Evolutionary conservation across 1,140 invertebrate genomes (phyloP), one percentile per base, ranked within the genome.

Genomic region (Drosophila orena): DNA sequence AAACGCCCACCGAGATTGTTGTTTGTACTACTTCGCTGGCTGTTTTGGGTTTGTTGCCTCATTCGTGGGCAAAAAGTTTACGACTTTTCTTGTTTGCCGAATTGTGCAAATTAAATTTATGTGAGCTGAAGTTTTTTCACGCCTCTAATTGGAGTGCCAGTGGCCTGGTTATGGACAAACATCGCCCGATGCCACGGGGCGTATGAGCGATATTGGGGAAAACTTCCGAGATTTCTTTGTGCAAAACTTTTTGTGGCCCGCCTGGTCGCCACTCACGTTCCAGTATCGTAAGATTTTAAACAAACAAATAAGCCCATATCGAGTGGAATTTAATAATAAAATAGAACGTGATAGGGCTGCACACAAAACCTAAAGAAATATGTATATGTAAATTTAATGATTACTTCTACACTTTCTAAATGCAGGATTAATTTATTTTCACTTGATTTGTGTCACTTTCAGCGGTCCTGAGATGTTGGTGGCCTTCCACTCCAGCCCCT

Each of bases 401-500:
- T 30, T 30, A 8, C 8, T 30, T 3, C 8, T 0, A 30, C 7
- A 30, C 30, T 10, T 38, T 4, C 37, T 0, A 38, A 38, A 38
- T 14, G 10, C 4, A 38, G 0, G 14, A 14, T 14, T 44, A 40
- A 53, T 49, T 50, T 12, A 37, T 11, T 54, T 38, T 65, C 14
- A 22, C 22, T 47, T 52, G 0, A 20, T 30, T 42, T 50, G 8
- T 66, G 8, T 44, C 17, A 24, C 91, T 71, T 93, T 90, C 49
- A 94, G 95, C 24, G 96, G 96, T 1, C 95, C 96, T 0, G 95
- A 96, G 73, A 97, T 98, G 95, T 93, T 97, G n/a, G 95, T 98
- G 1, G 96, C 96, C 20, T 97, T 97, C 81, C 95, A 96, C 91
- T 97, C 95, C 42, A 97, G 95, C 20, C 95, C 95, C 0, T 95